Percentiles rank a stretch among this genome's conserved stretches.
Evolutionary conservation across 2,888 invertebrate species (phyloP).

Genomic region (Lycia hirtaria): DNA sequence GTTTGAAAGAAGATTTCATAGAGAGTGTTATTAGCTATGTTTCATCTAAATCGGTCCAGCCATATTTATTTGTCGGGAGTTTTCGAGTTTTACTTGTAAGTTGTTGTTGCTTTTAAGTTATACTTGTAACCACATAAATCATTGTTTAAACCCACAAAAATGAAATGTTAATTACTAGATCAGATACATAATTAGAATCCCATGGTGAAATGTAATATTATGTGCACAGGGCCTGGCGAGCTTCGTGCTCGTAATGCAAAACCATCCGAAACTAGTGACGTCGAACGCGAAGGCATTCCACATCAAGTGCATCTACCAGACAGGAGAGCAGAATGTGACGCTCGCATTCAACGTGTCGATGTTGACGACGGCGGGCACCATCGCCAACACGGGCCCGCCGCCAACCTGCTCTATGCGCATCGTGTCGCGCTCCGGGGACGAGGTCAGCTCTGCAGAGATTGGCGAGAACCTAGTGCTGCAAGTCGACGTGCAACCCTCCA

Average conservation of each 20-base stretch:
- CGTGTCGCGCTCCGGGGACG: constrained; percentile 93
- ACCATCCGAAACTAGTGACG: constrained; percentile 97
- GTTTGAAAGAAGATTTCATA: too few relatives aligned
- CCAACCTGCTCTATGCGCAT: constrained; percentile 97
- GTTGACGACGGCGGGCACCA: constrained; percentile 97
- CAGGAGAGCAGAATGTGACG: constrained; percentile 96
- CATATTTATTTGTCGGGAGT: too few relatives aligned
- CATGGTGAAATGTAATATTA: background rate
- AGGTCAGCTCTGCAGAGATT: constrained; percentile 96
- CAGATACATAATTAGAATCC: background rate
- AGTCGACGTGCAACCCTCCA: constrained; percentile 92
- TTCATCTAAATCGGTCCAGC: too few relatives aligned
- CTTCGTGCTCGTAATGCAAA: constrained; percentile 97
- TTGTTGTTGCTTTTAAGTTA: too few relatives aligned
- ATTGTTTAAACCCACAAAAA: too few relatives aligned
- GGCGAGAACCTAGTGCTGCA: constrained; percentile 95
- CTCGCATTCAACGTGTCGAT: constrained; percentile 97
- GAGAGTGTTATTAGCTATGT: too few relatives aligned
- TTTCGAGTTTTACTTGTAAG: too few relatives aligned
- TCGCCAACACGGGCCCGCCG: constrained; percentile 97
- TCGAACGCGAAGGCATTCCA: constrained; percentile 98
- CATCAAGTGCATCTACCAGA: constrained; percentile 97
- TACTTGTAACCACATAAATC: too few relatives aligned
- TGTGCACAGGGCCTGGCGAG: constrained; percentile 92
- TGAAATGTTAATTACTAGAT: background rate